phyloP scores from a whole-genome alignment of 1,140 invertebrate genomes.

The Orchesella cincta region DNA sequence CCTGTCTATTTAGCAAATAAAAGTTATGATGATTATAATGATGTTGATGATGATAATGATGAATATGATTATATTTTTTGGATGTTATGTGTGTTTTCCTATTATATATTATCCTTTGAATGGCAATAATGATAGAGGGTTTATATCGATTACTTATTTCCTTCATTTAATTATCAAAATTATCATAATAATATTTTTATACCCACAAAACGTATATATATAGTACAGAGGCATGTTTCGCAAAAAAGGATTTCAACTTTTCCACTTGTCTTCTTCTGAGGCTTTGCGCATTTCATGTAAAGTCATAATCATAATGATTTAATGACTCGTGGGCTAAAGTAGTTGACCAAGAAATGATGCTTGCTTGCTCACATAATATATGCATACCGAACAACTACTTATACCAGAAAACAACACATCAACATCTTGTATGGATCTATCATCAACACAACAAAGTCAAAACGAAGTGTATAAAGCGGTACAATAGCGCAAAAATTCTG shows the following conservation, averaged over 20 bases:
- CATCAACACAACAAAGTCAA: no score
- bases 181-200: conserved; percentile 4
- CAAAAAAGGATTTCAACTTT: background rate
- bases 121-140: background rate
- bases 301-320: conserved; percentile 19
- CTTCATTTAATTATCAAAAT: background rate
- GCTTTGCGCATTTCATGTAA: conserved; percentile 12
- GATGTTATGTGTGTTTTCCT: background rate
- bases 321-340: background rate
- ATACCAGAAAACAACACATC: background rate
- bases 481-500: conserved; percentile 9
- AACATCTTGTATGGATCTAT: conserved; percentile 2
- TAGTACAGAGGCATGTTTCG: no score
- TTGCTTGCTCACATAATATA: background rate
- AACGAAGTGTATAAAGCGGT: no score
- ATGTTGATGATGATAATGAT: conserved; percentile 13
- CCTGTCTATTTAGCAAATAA: conserved; percentile 16
- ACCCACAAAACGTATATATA: no score
- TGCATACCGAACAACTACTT: background rate
- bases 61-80: background rate
- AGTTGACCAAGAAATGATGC: background rate
- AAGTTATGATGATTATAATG: conserved; percentile 20
- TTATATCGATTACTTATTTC: conserved; percentile 19
- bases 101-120: conserved; percentile 3
- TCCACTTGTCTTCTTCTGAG: background rate